Evolutionary conservation across 2,888 invertebrate genomes (phyloP).

Genomic region (Anarsia innoxiella): DNA sequence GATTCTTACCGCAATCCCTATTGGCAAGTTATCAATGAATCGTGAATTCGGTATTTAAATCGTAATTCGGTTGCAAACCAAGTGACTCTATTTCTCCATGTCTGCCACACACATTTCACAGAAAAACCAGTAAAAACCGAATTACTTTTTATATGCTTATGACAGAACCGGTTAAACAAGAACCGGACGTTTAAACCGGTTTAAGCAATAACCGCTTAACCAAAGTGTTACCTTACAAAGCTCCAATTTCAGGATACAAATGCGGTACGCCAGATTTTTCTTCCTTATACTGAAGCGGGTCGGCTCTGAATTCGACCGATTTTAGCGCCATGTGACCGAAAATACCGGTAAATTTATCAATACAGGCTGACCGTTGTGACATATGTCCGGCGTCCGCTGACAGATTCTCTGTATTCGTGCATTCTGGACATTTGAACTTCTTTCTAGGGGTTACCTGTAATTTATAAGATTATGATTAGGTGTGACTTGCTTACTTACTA

Average conservation of each 20-base stretch:
- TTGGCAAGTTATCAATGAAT: too few relatives aligned
- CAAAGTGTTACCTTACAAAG: slow-evolving; percentile 82
- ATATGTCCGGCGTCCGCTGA: slow-evolving; percentile 95
- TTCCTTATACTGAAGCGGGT: slow-evolving; percentile 94
- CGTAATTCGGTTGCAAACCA: too few relatives aligned
- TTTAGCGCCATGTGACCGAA: slow-evolving; percentile 92
- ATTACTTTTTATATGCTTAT: too few relatives aligned
- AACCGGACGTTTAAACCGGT: too few relatives aligned
- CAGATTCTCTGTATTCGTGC: slow-evolving; percentile 94
- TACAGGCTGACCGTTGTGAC: slow-evolving; percentile 93
- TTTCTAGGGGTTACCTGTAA: slow-evolving; percentile 93
- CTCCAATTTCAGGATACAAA: slow-evolving; percentile 89
- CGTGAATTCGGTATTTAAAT: too few relatives aligned
- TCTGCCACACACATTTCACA: too few relatives aligned
- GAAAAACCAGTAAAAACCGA: too few relatives aligned
- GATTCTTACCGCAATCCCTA: too few relatives aligned
- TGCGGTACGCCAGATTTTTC: slow-evolving; percentile 89
- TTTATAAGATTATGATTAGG: slow-evolving; percentile 69
- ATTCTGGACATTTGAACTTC: slow-evolving; percentile 97
- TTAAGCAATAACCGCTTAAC: too few relatives aligned
- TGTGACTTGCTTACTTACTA: too few relatives aligned
- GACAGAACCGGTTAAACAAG: too few relatives aligned
- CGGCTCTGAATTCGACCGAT: slow-evolving; percentile 94
- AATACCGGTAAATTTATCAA: slow-evolving; percentile 84
- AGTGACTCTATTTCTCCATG: too few relatives aligned